Conservation (phyloP, 2,113 vertebrate genomes). For the Atractosteus spatula region DNA sequence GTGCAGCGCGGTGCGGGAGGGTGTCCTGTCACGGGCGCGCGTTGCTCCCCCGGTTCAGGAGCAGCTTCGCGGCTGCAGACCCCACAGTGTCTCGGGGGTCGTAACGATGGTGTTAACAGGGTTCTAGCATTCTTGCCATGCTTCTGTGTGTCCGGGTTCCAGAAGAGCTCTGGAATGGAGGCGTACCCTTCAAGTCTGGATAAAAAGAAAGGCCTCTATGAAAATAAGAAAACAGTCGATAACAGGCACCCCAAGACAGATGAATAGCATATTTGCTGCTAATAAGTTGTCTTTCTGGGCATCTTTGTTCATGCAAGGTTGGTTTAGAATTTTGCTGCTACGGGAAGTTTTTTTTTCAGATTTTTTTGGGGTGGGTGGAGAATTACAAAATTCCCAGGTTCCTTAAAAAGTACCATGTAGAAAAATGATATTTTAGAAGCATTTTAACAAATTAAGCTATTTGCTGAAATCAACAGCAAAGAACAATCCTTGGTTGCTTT, state of each 20-base stretch:
- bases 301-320: conserved; percentile 31
- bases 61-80: conserved; percentile 12
- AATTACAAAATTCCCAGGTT: conserved; percentile 19
- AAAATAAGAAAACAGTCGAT: conserved; percentile 10
- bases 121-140: conserved; percentile 20
- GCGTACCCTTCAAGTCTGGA: background rate
- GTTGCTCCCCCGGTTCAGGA: background rate
- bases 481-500: conserved; percentile 51
- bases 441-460: conserved; percentile 3
- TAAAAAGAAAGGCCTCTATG: conserved; percentile 4
- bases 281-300: conserved; percentile 20
- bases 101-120: conserved; percentile 30
- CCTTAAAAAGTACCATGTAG: conserved; percentile 21
- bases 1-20: background rate
- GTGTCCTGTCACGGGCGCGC: background rate
- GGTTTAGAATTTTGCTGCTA: conserved; percentile 36
- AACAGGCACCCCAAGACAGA: conserved; percentile 6
- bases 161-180: background rate
- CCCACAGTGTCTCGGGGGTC: conserved; percentile 4
- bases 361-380: conserved; percentile 3
- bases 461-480: conserved; percentile 40
- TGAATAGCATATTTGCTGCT: conserved; percentile 26
- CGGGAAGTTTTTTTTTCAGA: conserved; percentile 16
- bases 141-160: background rate
- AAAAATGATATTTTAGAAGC: background rate